A percentile compares a stretch with the other conserved stretches of the same genome.
Evolutionary conservation across 2,113 vertebrate genomes (phyloP).

Genomic region (Phaethon lepturus): DNA sequence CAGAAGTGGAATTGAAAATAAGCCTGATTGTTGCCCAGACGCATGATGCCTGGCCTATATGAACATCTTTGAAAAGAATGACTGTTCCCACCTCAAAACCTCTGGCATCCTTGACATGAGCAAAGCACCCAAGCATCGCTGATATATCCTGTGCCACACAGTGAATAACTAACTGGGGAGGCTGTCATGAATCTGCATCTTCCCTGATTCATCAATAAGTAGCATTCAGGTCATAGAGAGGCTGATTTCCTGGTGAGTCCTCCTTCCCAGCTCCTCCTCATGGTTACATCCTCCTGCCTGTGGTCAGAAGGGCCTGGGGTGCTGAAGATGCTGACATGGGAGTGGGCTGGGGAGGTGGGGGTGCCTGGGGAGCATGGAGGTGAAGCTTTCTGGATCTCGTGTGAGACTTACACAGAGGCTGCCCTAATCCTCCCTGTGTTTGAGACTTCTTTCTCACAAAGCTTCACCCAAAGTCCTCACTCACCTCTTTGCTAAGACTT

Average conservation of each 20-base stretch:
- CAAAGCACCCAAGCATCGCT: neutral
- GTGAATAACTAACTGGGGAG: neutral
- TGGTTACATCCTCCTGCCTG: conserved; percentile 5
- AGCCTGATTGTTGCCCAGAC: neutral
- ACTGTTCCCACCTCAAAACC: neutral
- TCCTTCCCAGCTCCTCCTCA: neutral
- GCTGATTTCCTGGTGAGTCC: conserved; percentile 28
- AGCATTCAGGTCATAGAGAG: neutral
- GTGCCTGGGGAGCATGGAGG: neutral
- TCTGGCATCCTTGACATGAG: neutral
- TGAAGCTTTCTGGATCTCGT: neutral
- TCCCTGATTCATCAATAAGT: conserved; percentile 49
- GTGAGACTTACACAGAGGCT: neutral
- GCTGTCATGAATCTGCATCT: neutral
- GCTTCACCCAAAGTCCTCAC: neutral
- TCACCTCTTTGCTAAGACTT: neutral
- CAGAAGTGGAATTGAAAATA: neutral
- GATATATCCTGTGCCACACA: neutral
- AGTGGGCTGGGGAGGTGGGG: neutral
- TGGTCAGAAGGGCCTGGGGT: neutral
- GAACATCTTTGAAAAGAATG: neutral
- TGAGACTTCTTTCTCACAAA: neutral
- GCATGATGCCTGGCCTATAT: rapidly evolving
- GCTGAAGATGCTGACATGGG: neutral
- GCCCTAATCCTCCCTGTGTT: neutral